Conservation (phyloP, 2,888 invertebrate species). For the Pyrocoelia pectoralis region DNA sequence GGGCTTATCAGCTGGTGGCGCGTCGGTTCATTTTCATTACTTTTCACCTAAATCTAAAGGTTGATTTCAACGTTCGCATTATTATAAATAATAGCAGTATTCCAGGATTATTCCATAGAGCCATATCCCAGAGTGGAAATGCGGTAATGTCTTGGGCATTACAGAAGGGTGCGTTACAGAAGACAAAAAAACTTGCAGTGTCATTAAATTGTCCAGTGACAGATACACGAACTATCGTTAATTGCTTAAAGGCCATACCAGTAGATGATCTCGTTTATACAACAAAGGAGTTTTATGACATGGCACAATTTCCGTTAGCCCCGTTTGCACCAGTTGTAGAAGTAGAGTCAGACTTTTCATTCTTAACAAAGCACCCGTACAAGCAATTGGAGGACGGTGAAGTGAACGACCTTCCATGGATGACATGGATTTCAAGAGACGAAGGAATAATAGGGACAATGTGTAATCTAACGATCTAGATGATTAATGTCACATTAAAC, state of each 20-base stretch:
- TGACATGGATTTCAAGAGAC: conserved; percentile 71
- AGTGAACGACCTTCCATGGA: conserved; percentile 72
- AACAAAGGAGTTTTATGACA: conserved; percentile 61
- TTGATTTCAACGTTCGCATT: conserved; percentile 73
- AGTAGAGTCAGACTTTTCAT: conserved; percentile 64
- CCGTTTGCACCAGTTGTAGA: conserved; percentile 77
- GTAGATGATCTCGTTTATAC: conserved; percentile 62
- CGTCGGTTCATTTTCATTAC: conserved; percentile 74
- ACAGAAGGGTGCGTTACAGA: conserved; percentile 63
- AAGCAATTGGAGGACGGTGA: conserved; percentile 67
- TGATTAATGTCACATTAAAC: neutral
- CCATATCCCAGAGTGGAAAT: conserved; percentile 73
- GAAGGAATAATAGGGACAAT: conserved; percentile 65
- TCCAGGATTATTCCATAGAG: conserved; percentile 60
- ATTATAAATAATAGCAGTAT: neutral
- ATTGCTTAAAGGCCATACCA: conserved; percentile 68
- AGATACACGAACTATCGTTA: conserved; percentile 64
- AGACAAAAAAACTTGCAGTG: conserved; percentile 66
- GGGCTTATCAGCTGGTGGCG: conserved; percentile 75
- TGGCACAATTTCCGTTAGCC: neutral
- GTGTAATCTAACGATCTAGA: neutral
- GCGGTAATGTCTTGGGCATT: conserved; percentile 65
- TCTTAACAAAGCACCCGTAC: conserved; percentile 72
- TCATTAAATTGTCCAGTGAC: conserved; percentile 68
- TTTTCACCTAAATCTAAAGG: conserved; percentile 66